These are phyloP conservation scores for Cyrtonyx montezumae DNA, from an alignment of 2,113 vertebrate genomes.

Conservation along the genomic window DNA sequence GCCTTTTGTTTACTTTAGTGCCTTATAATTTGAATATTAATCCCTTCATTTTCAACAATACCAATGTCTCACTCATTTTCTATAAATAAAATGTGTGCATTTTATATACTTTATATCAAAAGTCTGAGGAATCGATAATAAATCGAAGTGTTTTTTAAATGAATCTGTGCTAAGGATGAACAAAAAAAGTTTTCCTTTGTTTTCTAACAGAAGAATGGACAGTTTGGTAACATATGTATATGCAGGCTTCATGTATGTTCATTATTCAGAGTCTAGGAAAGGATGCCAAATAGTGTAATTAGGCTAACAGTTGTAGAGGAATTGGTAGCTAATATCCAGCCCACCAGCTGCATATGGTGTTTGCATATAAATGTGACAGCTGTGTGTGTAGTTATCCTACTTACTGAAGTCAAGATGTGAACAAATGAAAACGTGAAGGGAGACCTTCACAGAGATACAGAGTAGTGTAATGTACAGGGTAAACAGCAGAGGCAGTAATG, in stretches of 20 bases:
- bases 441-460: background rate
- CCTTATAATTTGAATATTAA: conserved; percentile 22
- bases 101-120: background rate
- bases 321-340: background rate
- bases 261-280: background rate
- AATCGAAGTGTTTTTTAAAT: background rate
- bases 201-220: background rate
- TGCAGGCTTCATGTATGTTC: background rate
- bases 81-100: background rate
- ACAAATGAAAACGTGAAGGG: background rate
- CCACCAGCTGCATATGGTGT: background rate
- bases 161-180: background rate
- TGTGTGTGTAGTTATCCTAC: background rate
- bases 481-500: background rate
- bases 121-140: background rate
- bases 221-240: background rate
- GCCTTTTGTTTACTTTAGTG: conserved; percentile 6
- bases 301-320: background rate
- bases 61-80: background rate
- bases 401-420: background rate
- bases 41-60: background rate
- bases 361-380: background rate
- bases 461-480: background rate
- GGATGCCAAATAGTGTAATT: background rate
- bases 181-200: background rate